Base-by-base conservation (phyloP, 1,140 invertebrate genomes). In the Drosophila lowei region DNA sequence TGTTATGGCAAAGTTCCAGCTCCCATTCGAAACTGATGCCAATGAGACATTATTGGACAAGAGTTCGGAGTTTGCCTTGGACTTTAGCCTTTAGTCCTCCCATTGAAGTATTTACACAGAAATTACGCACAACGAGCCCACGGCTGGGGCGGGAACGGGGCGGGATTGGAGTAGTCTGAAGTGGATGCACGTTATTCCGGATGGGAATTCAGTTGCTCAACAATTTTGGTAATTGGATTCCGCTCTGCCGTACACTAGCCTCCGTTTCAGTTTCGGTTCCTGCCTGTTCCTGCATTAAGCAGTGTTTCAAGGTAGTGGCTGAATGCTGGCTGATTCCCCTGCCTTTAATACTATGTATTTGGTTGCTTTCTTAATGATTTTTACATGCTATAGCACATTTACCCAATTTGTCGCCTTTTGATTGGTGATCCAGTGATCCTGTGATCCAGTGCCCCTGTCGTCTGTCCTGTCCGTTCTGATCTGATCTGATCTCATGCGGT, bases 201-300 rank as follows among this genome's bases (percentile, higher is more conserved):
- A 56, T 77, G 58, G 8, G 42, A 23, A 57, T 66, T 64, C 65
- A 65, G 66, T 79, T 68, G 63, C 72, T 65, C 52, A 66, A 72
- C 70, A 85, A 72, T 85, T 75, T 76, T 79, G 50, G 73, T 84
- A 85, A 84, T 79, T 84, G 80, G 56, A 80, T 80, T 53, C 41
- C 41, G 18, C n/a, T 44, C 13, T 28, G 11, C n/a, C 8, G 11
- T 56, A 23, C 25, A 9, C 41, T 15, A 28, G 43, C 47, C 30
- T 46, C 25, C 34, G 30, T 58, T 18, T 16, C 16, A 8, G 18
- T 18, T 18, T 18, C 18, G 18, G 18, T 18, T 18, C 18, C 18
- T 1, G 18, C 18, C 18, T 18, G 18, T 2, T 18, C 18, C 18
- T 18, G 18, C 18, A 18, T 18, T 18, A 18, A 18, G 18, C 18